Evolutionary conservation across 2,888 invertebrate species (phyloP), one percentile per base, ranked within the genome.

Genomic region (Euspilapteryx auroguttella): DNA sequence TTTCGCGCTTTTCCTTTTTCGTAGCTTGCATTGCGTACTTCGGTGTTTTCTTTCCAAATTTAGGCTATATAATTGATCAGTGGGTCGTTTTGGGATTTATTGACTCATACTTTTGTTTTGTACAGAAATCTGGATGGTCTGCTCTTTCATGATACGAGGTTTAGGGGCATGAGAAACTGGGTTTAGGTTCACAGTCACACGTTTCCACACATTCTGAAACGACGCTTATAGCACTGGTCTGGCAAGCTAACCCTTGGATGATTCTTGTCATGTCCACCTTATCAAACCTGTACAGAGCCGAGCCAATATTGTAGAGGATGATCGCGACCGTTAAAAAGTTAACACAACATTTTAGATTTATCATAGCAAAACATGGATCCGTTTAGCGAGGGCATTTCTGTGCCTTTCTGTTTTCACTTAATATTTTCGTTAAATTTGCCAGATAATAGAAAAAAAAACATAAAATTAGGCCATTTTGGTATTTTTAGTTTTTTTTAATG

Each of bases 291-390:
- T 38, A 33, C 20, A 54, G 24, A 27, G 59, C 54, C 14, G 41
- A 32, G 24, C 32, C 45, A 5, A 66, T 32, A 34, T 68, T 66
- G 25, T 50, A 38, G n/a, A 48, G 39, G 10, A 50, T 53, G 9
- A 58, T 37, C 11, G 58, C 25, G 27, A 41, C 38, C 39, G 55
- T 43, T 6, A 50, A 13, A 38, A 45, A 40, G 28, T 57, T 55
- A 48, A 55, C 11, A 38, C 37, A 42, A 17, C 17, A 17, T 32
- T 36, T 29, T 29, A 41, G 36, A 40, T 44, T 42, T 49, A 39
- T 35, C 68, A 69, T 68, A 61, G 44, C 63, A 49, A 40, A 41
- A 31, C 24, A 36, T 29, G 29, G 30, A 31, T 29, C 30, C 32
- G 24, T 28, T 30, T 26, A 27, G 15, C 11, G 25, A 17, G 14